A percentile compares a stretch with the other conserved stretches of the same genome.
Evolutionary conservation across 2,888 invertebrate genomes (phyloP).

Genomic region (Lacanobia oleracea): DNA sequence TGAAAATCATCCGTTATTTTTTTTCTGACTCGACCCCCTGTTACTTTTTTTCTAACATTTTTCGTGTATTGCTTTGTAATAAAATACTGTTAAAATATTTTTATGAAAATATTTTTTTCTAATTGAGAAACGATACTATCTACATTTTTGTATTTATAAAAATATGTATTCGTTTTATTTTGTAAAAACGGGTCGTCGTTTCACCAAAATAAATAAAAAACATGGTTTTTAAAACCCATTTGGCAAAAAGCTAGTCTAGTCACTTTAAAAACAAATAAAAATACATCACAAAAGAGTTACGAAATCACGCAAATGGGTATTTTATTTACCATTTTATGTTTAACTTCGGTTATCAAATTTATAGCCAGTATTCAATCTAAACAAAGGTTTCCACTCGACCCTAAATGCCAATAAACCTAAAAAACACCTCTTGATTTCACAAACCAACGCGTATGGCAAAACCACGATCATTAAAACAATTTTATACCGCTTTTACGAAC

Average conservation of each 20-base stretch:
- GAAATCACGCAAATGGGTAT: conserved; percentile 62
- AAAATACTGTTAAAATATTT: neutral
- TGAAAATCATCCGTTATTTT: conserved; percentile 53
- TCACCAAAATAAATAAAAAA: neutral
- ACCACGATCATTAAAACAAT: conserved; percentile 85
- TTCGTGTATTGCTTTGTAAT: no score
- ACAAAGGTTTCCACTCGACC: conserved; percentile 87
- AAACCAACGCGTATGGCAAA: conserved; percentile 85
- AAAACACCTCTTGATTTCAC: conserved; percentile 87
- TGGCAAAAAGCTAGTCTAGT: neutral
- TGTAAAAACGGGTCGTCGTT: neutral
- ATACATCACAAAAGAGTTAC: conserved; percentile 64
- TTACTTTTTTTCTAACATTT: neutral
- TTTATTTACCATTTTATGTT: conserved; percentile 67
- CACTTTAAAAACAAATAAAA: conserved; percentile 43
- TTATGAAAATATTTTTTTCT: neutral
- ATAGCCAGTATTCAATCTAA: conserved; percentile 80
- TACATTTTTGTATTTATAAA: no score
- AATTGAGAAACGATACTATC: no score
- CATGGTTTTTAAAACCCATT: neutral
- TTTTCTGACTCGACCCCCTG: conserved; percentile 24
- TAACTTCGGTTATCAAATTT: conserved; percentile 77
- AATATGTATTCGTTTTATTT: neutral
- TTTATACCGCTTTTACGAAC: conserved; percentile 81
- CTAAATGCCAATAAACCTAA: conserved; percentile 87